Evolutionary conservation across 2,888 invertebrate species (phyloP), one percentile per base, ranked within the genome.

Genomic region (Drosophila nigritarsus): DNA sequence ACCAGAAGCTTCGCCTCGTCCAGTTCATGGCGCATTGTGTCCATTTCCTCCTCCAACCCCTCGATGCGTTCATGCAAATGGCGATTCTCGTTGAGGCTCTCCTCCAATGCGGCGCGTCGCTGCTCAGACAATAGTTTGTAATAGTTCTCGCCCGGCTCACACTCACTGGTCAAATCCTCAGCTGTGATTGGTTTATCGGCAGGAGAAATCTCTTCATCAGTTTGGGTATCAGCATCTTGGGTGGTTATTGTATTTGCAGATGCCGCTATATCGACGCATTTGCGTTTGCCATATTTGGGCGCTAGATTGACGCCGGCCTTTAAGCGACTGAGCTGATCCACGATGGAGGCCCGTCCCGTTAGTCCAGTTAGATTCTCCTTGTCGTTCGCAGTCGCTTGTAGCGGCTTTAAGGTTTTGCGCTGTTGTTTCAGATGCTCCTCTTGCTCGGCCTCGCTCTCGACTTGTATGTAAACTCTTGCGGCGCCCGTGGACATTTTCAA

Each of bases 61-160:
- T 93, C 92, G 60, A 95, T 92, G 70, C 94, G 92, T 42, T 94
- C 94, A 75, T 94, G 94, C 29, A 95, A 90, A 79, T 94, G 94
- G 71, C 95, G 94, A 93, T 96, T 97, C 92, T 97, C 97, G 65
- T 95, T 94, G 34, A 97, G 94, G 32, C 96, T 95, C 73, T 96
- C 95, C 84, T 97, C 95, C 32, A 97, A 92, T 3, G 96, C 96
- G 80, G 95, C 93, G 67, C 96, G 95, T 70, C 97, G 94, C 86
- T 95, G 96, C 91, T 96, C 97, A 30, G 97, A 96, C 74, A 97
- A 91, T 53, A 95, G 93, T 92, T 96, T 94, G 96, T 97, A 97
- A 91, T 97, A 97, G 74, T 95, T 95, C 87, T 95, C 95, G 66
- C 96, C 95, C 5, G 97, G 96, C 42, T 94, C 94, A 65, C 94